Percentiles rank a stretch among this genome's conserved stretches.
phyloP scores from a whole-genome alignment of 2,797 vertebrate species.

The Heliangelus exortis region DNA sequence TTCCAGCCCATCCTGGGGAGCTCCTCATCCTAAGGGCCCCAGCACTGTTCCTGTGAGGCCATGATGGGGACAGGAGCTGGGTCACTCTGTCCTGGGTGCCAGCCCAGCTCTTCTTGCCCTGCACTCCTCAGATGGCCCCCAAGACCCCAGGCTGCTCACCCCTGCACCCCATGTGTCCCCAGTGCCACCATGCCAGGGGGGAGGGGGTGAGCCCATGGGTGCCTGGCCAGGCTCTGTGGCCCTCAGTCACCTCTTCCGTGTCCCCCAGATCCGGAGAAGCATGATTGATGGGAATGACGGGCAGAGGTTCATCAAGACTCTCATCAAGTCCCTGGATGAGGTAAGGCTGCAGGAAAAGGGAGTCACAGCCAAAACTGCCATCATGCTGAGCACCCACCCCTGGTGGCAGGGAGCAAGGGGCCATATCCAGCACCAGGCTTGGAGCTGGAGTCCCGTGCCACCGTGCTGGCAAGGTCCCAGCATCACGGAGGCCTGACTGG shows the following conservation, averaged over 20 bases:
- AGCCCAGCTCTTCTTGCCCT: background rate
- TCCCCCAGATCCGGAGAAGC: conserved; percentile 88
- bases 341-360: conserved; percentile 72
- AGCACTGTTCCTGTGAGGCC: background rate
- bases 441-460: background rate
- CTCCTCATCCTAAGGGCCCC: background rate
- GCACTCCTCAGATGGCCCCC: background rate
- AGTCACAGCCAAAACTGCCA: fast-evolving
- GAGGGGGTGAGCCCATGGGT: background rate
- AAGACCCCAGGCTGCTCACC: background rate
- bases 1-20: background rate
- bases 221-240: fast-evolving
- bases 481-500: background rate
- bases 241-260: background rate
- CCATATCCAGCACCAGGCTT: background rate
- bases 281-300: conserved; percentile 94
- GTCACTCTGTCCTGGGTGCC: background rate
- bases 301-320: conserved; percentile 90
- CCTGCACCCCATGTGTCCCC: background rate
- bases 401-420: fast-evolving
- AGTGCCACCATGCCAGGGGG: background rate
- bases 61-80: background rate
- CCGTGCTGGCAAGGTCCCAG: background rate
- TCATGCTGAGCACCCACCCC: background rate
- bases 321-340: conserved; percentile 97